phyloP scores from a whole-genome alignment of 2,113 vertebrate species.

The Sorex fumeus region DNA sequence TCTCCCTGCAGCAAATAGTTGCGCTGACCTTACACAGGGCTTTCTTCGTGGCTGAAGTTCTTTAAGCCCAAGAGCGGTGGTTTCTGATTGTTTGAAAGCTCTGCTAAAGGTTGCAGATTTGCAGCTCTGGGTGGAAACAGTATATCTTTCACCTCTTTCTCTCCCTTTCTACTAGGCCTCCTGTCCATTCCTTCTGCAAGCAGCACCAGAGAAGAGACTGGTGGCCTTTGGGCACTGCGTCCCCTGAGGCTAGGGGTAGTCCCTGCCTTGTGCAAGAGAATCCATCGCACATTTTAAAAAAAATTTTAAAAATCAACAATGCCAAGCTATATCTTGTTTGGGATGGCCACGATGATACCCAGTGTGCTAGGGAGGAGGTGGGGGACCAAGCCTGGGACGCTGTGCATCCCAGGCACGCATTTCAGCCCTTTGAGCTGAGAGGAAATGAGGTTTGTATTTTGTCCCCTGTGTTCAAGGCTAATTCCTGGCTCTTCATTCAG shows the following conservation, averaged over 20 bases:
- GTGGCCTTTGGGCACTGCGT: slow-evolving; percentile 11
- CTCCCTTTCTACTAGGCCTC: not conserved
- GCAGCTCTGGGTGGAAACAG: not conserved
- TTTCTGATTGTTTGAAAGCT: slow-evolving; percentile 63
- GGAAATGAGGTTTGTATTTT: too few relatives aligned
- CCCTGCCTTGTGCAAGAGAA: too few relatives aligned
- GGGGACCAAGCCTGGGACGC: too few relatives aligned
- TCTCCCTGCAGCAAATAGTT: slow-evolving; percentile 75
- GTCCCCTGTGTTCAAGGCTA: too few relatives aligned
- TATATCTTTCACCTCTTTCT: not conserved
- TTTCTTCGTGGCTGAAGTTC: slow-evolving; percentile 66
- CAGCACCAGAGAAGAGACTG: not conserved
- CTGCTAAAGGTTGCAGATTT: slow-evolving; percentile 64
- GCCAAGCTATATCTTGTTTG: too few relatives aligned
- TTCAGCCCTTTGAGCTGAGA: too few relatives aligned
- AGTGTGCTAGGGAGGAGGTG: too few relatives aligned
- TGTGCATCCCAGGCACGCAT: too few relatives aligned
- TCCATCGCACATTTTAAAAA: too few relatives aligned
- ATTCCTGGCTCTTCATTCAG: too few relatives aligned
- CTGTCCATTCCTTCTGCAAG: slow-evolving; percentile 2
- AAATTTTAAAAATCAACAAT: too few relatives aligned
- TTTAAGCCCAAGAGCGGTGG: slow-evolving; percentile 69
- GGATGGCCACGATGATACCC: too few relatives aligned
- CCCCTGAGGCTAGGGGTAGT: not conserved
- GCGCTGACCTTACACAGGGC: slow-evolving; percentile 65